Evolutionary conservation across 2,113 vertebrate species (phyloP), one percentile per base, ranked within the genome.

Genomic region (Perognathus longimembris): DNA sequence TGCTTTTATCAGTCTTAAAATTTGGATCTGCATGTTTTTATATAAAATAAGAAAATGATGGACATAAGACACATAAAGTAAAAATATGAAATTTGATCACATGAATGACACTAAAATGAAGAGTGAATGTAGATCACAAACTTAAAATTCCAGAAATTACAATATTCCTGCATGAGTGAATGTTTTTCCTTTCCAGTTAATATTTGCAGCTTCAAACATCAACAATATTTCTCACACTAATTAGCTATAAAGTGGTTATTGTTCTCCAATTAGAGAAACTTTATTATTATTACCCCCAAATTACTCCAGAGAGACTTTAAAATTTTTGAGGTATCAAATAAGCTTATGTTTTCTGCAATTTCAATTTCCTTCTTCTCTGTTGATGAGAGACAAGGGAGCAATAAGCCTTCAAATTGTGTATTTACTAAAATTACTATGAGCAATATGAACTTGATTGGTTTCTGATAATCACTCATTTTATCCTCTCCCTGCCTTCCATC

Each of bases 221-320:
- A 92, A 93, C 95, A 80, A 87, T 97, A 97, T 97, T 97, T 97
- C 92, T 97, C 95, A 91, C 71, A 94, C 66, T 95, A 97, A 98
- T 97, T 97, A 97, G 84, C 88, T 95, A 87, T 67, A 69, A 96
- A 94, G 71, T 93, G 75, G 26, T 89, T 86, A 93, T 73, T 95
- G 76, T 95, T 94, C 89, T 95, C 89, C 88, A 95, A 96, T 96
- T 96, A 95, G 28, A 91, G 78, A 96, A 92, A 94, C 83, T 93
- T 96, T 54, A 88, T 96, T 97, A 97, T 98, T 96, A 97, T 96
- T 88, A 76, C 38, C 40, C 40, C 75, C 92, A 54, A 94, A 92
- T 84, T 85, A 96, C 85, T 89, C 96, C 82, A 95, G 67, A 96
- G 97, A 82, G 96, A 63, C 86, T 96, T 95, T 95, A 92, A 92